These are phyloP conservation scores for Calcarius lapponicus DNA, from an alignment of 2,797 vertebrate genomes.

Conservation along the genomic window DNA sequence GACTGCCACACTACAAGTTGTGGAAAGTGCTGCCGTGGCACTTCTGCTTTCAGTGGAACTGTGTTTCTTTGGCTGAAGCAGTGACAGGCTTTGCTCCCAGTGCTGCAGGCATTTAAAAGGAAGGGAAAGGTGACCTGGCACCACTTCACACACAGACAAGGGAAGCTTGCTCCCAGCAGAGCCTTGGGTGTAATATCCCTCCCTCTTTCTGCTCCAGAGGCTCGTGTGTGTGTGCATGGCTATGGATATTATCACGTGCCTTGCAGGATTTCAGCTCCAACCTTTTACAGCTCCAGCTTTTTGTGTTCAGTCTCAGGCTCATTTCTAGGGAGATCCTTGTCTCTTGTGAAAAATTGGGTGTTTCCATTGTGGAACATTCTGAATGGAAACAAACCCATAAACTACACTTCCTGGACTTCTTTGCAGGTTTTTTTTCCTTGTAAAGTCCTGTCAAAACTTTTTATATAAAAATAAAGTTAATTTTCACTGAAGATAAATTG, in stretches of 20 bases:
- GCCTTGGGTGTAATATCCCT: background rate
- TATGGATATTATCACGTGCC: fast-evolving
- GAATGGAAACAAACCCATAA: background rate
- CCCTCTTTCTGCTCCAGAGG: background rate
- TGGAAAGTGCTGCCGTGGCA: background rate
- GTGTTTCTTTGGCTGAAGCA: background rate
- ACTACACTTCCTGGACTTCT: background rate
- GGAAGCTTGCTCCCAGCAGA: background rate
- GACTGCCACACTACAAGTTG: background rate
- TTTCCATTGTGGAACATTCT: background rate
- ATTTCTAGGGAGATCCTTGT: background rate
- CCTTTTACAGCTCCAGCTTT: background rate
- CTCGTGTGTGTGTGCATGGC: background rate
- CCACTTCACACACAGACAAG: fast-evolving
- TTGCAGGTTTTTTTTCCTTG: background rate
- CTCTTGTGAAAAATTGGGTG: background rate
- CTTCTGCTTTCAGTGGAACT: background rate
- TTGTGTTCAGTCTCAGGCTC: background rate
- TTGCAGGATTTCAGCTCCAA: background rate
- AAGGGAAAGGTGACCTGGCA: background rate
- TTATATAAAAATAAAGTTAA: background rate
- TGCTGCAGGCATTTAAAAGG: background rate
- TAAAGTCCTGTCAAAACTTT: background rate
- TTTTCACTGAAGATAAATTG: background rate
- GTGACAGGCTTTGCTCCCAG: background rate